A percentile compares a stretch with the other conserved stretches of the same genome.
phyloP scores from a whole-genome alignment of 2,113 vertebrate genomes.

The Synodontis membranacea region DNA sequence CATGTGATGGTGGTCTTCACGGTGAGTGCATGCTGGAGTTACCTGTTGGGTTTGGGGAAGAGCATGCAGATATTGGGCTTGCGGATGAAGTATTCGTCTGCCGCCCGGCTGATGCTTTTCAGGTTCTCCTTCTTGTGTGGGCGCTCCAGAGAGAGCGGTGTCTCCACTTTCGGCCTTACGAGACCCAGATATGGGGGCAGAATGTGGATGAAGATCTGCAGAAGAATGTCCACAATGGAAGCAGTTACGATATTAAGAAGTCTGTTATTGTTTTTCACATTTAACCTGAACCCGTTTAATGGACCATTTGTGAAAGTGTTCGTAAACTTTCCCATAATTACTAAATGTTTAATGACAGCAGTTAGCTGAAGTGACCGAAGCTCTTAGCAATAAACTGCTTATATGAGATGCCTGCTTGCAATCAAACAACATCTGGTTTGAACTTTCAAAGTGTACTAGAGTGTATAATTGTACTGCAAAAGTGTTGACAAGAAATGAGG shows the following conservation, averaged over 20 bases:
- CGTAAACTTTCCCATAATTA: neutral
- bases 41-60: slow-evolving; percentile 82
- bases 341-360: slow-evolving; percentile 23
- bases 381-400: neutral
- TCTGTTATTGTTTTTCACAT: neutral
- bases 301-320: neutral
- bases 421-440: slow-evolving; percentile 32
- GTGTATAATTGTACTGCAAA: slow-evolving; percentile 9
- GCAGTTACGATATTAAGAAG: neutral
- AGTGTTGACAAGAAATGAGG: slow-evolving; percentile 12
- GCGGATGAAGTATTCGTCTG: slow-evolving; percentile 89
- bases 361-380: slow-evolving; percentile 18
- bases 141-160: slow-evolving; percentile 64
- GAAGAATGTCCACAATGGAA: neutral
- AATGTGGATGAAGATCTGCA: slow-evolving; percentile 85
- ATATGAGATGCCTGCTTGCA: neutral
- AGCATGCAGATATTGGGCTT: slow-evolving; percentile 80
- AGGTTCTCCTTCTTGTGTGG: slow-evolving; percentile 62
- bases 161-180: slow-evolving; percentile 80
- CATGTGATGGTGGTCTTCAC: neutral
- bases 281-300: neutral
- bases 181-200: slow-evolving; percentile 81
- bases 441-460: slow-evolving; percentile 22
- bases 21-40: slow-evolving; percentile 24
- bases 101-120: slow-evolving; percentile 64